Base-by-base conservation (phyloP, 2,797 vertebrate genomes). In the Tarsius wallacei region DNA sequence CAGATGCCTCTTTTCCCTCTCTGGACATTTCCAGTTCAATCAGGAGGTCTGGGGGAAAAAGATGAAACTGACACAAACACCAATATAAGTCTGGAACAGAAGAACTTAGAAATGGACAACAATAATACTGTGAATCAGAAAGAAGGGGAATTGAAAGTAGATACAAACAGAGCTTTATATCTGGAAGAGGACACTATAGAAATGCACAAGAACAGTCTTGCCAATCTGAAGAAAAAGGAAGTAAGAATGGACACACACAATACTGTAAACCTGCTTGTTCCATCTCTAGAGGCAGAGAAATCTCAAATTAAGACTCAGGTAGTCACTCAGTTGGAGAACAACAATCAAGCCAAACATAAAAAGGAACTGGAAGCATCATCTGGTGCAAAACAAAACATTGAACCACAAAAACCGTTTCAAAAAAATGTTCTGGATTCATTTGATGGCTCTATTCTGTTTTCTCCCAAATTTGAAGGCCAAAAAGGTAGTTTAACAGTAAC, bases 381-480 rank as follows among this genome's bases (percentile, higher is more conserved):
- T 19, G 2, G 5, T 15, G 14, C 73, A 78, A 84, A 93, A 66
- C 73, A 70, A 63, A 93, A 31, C 31, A 53, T 31, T 61, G 82
- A 91, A 63, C 73, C 6, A 86, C 95, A 68, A 81, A 90, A 93
- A 33, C 21, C 22, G 16, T 33, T 59, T 66, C 82, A 87, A 80
- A 77, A 15, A 66, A 61, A 28, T 36, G 21, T 6, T 73, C 49
- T 76, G 24, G 66, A 61, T 87, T 91, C 92, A 22, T 42, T 90
- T 28, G 31, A 82, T 78, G 55, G 66, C 28, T 42, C 5, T 73
- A 31, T 68, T 85, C 89, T 89, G 93, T 31, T 87, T 87, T 61
- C 77, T 87, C 33, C 64, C 74, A 85, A 86, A 55, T 63, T 28
- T 63, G 74, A 90, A 68, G 70, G 7, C 24, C 24, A 2, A 66